Evolutionary conservation across 2,888 invertebrate species (phyloP).

Genomic region (Chloroclystis v-ata): DNA sequence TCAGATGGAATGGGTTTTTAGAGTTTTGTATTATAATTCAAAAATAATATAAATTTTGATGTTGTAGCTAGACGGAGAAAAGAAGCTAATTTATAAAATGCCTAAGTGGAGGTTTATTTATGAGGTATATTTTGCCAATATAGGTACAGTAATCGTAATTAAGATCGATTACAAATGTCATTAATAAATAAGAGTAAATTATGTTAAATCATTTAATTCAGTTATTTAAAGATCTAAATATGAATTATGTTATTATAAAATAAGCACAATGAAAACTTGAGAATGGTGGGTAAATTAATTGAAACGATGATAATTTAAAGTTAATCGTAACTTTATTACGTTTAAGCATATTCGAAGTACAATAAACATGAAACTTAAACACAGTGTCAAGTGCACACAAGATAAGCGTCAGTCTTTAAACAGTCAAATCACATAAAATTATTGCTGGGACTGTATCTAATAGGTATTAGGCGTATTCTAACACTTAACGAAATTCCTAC

Average conservation of each 20-base stretch:
- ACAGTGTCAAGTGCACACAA: slow-evolving; percentile 57
- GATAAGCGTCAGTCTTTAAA: slow-evolving; percentile 66
- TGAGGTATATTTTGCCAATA: too few species aligned
- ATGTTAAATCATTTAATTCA: too few species aligned
- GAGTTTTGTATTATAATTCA: neutral
- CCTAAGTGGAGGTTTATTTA: too few species aligned
- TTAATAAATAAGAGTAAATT: too few species aligned
- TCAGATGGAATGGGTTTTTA: too few species aligned
- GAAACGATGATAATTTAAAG: slow-evolving; percentile 11
- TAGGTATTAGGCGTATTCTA: slow-evolving; percentile 21
- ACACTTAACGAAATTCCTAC: slow-evolving; percentile 15
- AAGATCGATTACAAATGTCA: too few species aligned
- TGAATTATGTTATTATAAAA: too few species aligned
- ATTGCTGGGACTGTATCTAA: slow-evolving; percentile 61
- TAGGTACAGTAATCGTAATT: too few species aligned
- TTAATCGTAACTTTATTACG: slow-evolving; percentile 28
- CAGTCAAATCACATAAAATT: slow-evolving; percentile 69
- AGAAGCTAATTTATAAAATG: neutral
- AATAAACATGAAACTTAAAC: slow-evolving; percentile 38
- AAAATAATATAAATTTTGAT: too few species aligned
- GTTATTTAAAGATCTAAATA: too few species aligned
- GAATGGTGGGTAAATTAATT: too few species aligned
- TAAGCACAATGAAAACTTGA: too few species aligned
- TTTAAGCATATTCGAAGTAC: slow-evolving; percentile 32
- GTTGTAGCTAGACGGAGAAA: neutral